Evolutionary conservation across 1,140 invertebrate species (phyloP).

Genomic region (Lepidurus couesii): DNA sequence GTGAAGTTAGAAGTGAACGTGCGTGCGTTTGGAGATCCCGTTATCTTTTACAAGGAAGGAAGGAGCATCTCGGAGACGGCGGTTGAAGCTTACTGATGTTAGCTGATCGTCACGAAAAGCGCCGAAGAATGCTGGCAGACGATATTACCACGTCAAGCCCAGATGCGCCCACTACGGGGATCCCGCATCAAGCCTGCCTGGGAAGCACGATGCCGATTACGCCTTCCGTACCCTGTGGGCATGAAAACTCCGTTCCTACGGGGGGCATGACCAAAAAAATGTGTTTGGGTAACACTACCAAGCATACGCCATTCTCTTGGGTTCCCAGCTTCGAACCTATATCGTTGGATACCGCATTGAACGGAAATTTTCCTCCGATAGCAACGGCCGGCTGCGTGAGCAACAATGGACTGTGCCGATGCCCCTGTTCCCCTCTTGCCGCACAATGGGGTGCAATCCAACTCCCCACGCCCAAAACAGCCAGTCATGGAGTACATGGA

Average conservation of each 20-base stretch:
- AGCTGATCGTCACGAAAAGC: not conserved
- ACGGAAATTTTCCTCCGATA: not conserved
- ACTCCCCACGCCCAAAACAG: not conserved
- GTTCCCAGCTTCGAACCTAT: not conserved
- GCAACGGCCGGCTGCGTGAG: not conserved
- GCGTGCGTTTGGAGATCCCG: too few relatives aligned
- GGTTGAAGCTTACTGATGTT: not conserved
- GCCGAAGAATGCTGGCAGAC: constrained; percentile 4
- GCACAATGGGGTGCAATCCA: not conserved
- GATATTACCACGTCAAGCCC: not conserved
- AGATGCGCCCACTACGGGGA: not conserved
- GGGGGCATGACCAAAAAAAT: not conserved
- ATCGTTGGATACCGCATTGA: not conserved
- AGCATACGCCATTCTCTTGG: not conserved
- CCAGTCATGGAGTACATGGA: not conserved
- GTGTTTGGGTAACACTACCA: not conserved
- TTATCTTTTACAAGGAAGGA: not conserved
- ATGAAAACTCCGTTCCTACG: not conserved
- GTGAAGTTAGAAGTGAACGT: too few relatives aligned
- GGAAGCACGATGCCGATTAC: not conserved
- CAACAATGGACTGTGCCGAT: not conserved
- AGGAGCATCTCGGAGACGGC: not conserved
- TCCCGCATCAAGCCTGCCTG: not conserved
- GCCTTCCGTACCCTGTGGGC: not conserved
- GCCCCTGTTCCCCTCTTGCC: not conserved